Conservation (phyloP, 2,113 vertebrate genomes). For the Salvator merianae region DNA sequence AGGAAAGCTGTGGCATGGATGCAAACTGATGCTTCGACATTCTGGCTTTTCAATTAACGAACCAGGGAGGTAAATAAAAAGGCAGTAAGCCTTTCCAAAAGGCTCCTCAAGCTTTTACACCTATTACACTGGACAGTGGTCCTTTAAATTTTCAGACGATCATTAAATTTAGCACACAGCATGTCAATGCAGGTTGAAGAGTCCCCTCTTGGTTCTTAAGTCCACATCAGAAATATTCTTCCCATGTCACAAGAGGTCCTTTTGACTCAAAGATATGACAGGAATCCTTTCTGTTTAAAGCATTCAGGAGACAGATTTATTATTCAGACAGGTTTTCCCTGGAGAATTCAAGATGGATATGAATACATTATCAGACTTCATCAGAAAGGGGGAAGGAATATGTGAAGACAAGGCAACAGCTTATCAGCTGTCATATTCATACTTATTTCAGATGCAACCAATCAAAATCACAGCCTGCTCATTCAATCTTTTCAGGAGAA, state of each 20-base stretch:
- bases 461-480: constrained; percentile 27
- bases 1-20: not conserved
- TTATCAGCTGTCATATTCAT: constrained; percentile 15
- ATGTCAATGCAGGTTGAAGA: constrained; percentile 18
- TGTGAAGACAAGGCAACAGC: constrained; percentile 25
- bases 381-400: constrained; percentile 13
- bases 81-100: not conserved
- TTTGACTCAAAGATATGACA: constrained; percentile 20
- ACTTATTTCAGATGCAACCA: constrained; percentile 15
- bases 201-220: not conserved
- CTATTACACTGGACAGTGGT: constrained; percentile 1
- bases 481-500: constrained; percentile 21
- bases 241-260: constrained; percentile 1
- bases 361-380: constrained; percentile 39
- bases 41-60: not conserved
- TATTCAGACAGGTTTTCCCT: constrained; percentile 28
- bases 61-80: not conserved
- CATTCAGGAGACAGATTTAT: constrained; percentile 28
- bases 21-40: not conserved
- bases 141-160: constrained; percentile 8
- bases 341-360: constrained; percentile 23
- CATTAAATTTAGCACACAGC: constrained; percentile 40
- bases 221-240: constrained; percentile 7
- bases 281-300: constrained; percentile 22
- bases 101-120: constrained; percentile 20